Percentiles rank a stretch among this genome's conserved stretches.
Conservation (phyloP, 2,797 vertebrate species). For the Gambusia yucatana region DNA sequence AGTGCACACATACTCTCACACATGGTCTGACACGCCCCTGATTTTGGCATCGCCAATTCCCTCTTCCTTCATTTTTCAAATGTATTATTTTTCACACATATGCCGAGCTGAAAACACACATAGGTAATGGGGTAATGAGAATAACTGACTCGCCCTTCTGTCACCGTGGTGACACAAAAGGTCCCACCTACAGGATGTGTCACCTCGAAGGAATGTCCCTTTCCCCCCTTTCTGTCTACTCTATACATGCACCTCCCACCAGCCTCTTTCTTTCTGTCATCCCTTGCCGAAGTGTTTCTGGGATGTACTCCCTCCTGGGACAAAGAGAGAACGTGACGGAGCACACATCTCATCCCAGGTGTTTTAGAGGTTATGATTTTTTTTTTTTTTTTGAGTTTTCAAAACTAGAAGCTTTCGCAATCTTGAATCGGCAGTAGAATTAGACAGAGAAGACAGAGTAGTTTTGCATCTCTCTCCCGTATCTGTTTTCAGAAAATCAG, state of each 20-base stretch:
- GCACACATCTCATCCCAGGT: constrained; percentile 42
- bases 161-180: constrained; percentile 66
- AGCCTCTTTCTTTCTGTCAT: constrained; percentile 13
- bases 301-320: constrained; percentile 40
- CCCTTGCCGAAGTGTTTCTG: constrained; percentile 50
- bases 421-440: background rate
- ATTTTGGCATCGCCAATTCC: constrained; percentile 20
- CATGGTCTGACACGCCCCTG: constrained; percentile 5
- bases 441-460: background rate
- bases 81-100: constrained; percentile 31
- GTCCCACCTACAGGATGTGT: constrained; percentile 80
- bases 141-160: constrained; percentile 72
- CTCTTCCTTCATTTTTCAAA: constrained; percentile 39
- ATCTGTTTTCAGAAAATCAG: background rate
- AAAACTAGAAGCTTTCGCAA: background rate
- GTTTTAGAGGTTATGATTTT: background rate
- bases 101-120: constrained; percentile 41
- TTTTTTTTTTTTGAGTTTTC: background rate
- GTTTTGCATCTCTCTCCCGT: background rate
- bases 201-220: constrained; percentile 76
- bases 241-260: background rate
- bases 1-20: constrained; percentile 13
- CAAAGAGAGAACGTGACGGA: constrained; percentile 60
- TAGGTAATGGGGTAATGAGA: constrained; percentile 60
- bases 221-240: constrained; percentile 12